These are phyloP conservation scores for Ectropis grisescens DNA, from an alignment of 1,140 invertebrate genomes.

Conservation along the genomic window DNA sequence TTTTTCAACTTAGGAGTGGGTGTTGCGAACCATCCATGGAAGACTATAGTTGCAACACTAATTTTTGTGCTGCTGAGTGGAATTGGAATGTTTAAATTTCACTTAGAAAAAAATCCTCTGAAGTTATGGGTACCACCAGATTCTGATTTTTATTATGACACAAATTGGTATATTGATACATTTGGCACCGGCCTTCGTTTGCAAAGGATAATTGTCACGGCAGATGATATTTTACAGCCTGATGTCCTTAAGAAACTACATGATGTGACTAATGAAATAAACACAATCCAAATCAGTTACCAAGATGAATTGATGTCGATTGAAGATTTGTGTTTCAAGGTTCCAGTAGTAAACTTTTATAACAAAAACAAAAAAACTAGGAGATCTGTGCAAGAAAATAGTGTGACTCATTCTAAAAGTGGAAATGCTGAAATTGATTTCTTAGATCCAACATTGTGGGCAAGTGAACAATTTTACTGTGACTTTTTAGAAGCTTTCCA, in stretches of 20 bases:
- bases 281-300: constrained; percentile 33
- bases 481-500: constrained; percentile 70
- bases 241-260: constrained; percentile 49
- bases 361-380: constrained; percentile 39
- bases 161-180: constrained; percentile 79
- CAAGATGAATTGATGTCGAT: constrained; percentile 57
- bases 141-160: constrained; percentile 77
- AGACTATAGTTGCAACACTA: constrained; percentile 68
- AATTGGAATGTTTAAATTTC: constrained; percentile 72
- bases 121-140: constrained; percentile 80
- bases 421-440: constrained; percentile 27
- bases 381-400: too few species aligned
- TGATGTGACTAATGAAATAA: constrained; percentile 42
- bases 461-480: constrained; percentile 71
- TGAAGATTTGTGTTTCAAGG: constrained; percentile 78
- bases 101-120: constrained; percentile 77
- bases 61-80: constrained; percentile 63
- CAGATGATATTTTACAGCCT: constrained; percentile 77
- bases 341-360: constrained; percentile 51
- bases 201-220: constrained; percentile 74
- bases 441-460: constrained; percentile 69
- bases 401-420: constrained; percentile 8
- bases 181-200: constrained; percentile 75
- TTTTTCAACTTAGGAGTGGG: constrained; percentile 66
- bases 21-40: constrained; percentile 68